A percentile compares a stretch with the other conserved stretches of the same genome.
Conservation (phyloP, 2,888 invertebrate species). For the Poecilobothrus nobilitatus region DNA sequence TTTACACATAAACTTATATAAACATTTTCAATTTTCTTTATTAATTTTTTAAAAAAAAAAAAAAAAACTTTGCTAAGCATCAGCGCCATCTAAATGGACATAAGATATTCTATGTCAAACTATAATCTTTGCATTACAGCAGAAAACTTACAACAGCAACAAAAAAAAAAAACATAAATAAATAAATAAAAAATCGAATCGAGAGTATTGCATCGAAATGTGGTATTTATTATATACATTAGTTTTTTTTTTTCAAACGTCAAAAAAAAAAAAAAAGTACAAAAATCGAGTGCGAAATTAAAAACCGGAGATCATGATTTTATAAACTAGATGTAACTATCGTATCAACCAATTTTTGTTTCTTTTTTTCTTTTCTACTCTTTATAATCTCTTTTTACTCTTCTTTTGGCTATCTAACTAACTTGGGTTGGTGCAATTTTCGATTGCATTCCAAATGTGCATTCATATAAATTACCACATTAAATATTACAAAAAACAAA, state of each 20-base stretch:
- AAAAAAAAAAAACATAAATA: background rate
- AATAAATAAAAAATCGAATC: background rate
- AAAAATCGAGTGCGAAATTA: background rate
- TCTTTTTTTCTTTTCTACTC: too few relatives aligned
- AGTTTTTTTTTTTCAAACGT: background rate
- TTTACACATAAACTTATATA: background rate
- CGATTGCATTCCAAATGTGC: background rate
- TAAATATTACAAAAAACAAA: too few relatives aligned
- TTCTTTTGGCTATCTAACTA: too few relatives aligned
- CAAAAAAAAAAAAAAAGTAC: background rate
- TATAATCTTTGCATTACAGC: background rate
- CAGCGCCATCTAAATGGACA: conserved; percentile 1
- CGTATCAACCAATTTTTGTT: background rate
- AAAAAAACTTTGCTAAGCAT: background rate
- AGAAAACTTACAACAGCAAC: too few relatives aligned
- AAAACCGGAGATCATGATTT: background rate
- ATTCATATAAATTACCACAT: background rate
- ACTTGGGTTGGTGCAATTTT: too few relatives aligned
- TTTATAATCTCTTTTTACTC: too few relatives aligned
- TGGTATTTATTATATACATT: background rate
- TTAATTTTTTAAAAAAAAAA: background rate
- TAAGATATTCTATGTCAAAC: background rate
- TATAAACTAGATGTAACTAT: conserved; percentile 4
- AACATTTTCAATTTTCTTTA: background rate
- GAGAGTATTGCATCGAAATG: background rate